Conservation (phyloP, 2,888 invertebrate species). For the Drosophila mimica region DNA sequence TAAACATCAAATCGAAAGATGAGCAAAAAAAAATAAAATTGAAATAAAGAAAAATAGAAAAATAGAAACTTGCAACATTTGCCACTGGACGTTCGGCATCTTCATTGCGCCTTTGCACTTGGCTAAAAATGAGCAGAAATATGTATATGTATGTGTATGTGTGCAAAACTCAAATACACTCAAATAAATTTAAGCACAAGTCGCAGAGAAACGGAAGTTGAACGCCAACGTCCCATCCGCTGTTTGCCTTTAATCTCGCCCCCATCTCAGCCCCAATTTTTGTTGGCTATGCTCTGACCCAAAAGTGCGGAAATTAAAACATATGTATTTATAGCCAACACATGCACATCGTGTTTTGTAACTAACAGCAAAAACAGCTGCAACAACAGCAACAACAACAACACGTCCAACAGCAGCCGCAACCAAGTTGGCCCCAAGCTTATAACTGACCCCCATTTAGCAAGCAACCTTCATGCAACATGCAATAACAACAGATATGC, state of each 20-base stretch:
- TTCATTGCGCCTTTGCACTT: slow-evolving; percentile 15
- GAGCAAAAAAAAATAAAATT: slow-evolving; percentile 4
- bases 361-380: slow-evolving; percentile 44
- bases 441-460: slow-evolving; percentile 63
- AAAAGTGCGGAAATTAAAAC: slow-evolving; percentile 81
- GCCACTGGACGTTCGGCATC: slow-evolving; percentile 33
- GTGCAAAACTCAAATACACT: background rate
- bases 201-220: slow-evolving; percentile 59
- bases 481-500: slow-evolving; percentile 60
- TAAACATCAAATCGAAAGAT: slow-evolving; percentile 70
- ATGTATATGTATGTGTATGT: slow-evolving; percentile 32
- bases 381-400: slow-evolving; percentile 19
- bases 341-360: slow-evolving; percentile 51
- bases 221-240: slow-evolving; percentile 69
- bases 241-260: slow-evolving; percentile 70
- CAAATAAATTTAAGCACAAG: slow-evolving; percentile 66
- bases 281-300: slow-evolving; percentile 64
- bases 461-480: slow-evolving; percentile 49
- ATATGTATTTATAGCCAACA: slow-evolving; percentile 78
- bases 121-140: slow-evolving; percentile 40
- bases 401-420: slow-evolving; percentile 19
- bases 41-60: slow-evolving; percentile 62
- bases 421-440: slow-evolving; percentile 61
- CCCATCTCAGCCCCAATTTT: slow-evolving; percentile 22
- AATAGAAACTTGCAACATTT: slow-evolving; percentile 65